phyloP scores from a whole-genome alignment of 2,797 vertebrate genomes.

The Sibirionetta formosa region DNA sequence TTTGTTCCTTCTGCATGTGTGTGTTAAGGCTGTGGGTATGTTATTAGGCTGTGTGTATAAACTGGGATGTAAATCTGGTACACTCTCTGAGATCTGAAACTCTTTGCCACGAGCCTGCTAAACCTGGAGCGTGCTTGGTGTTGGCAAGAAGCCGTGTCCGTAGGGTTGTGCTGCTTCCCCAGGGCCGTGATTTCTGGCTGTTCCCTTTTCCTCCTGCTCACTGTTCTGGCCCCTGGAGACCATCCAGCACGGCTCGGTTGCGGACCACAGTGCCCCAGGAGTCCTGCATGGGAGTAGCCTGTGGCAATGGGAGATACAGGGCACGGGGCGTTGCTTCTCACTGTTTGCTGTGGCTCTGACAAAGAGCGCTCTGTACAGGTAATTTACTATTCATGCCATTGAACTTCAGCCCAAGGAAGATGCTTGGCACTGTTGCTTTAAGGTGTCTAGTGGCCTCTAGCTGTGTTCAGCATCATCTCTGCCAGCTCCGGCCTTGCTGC shows the following conservation, averaged over 20 bases:
- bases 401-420: rapidly evolving
- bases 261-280: rapidly evolving
- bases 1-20: background rate
- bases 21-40: background rate
- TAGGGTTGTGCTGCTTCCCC: background rate
- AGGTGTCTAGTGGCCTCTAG: constrained; percentile 11
- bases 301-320: background rate
- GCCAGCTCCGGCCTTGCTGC: background rate
- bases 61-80: background rate
- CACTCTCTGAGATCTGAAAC: background rate
- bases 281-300: rapidly evolving
- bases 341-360: background rate
- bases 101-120: background rate
- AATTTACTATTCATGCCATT: rapidly evolving
- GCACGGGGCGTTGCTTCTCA: background rate
- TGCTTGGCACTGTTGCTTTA: background rate
- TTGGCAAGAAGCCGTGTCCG: background rate
- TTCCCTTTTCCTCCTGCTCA: background rate
- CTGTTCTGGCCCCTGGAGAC: background rate
- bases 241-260: rapidly evolving
- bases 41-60: background rate
- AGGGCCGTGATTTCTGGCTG: background rate
- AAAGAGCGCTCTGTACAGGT: rapidly evolving
- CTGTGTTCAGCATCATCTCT: background rate
- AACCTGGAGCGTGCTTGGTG: background rate